These are phyloP conservation scores for Nomia melanderi DNA, from an alignment of 1,140 invertebrate genomes.

Conservation along the genomic window DNA sequence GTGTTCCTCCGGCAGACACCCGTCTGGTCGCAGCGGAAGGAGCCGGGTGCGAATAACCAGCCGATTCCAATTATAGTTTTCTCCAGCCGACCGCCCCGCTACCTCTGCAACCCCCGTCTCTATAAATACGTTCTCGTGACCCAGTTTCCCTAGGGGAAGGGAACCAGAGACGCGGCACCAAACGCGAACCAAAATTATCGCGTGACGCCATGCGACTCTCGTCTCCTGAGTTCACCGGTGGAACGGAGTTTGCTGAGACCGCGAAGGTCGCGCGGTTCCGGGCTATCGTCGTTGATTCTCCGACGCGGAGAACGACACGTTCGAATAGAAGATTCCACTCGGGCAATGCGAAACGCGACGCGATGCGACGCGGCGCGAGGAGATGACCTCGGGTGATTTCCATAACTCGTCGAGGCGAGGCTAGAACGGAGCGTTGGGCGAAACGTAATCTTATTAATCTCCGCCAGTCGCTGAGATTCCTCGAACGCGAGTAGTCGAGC, in stretches of 20 bases:
- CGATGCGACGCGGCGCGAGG: too few species aligned
- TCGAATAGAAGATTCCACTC: too few species aligned
- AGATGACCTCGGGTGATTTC: background rate
- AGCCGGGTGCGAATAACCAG: constrained; percentile 21
- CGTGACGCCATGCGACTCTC: constrained; percentile 22
- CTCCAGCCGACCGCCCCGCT: constrained; percentile 40
- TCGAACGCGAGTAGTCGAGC: too few species aligned
- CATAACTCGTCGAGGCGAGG: constrained; percentile 6
- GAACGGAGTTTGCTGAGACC: background rate
- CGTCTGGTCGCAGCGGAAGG: background rate
- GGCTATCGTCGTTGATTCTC: too few species aligned
- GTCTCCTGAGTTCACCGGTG: background rate
- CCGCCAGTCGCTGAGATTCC: too few species aligned
- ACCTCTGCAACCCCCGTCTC: constrained; percentile 43
- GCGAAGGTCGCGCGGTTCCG: constrained; percentile 20
- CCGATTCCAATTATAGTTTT: constrained; percentile 55
- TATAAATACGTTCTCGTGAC: constrained; percentile 59
- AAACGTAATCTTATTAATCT: too few species aligned
- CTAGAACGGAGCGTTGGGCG: background rate
- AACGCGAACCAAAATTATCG: constrained; percentile 59
- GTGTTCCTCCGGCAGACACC: too few species aligned
- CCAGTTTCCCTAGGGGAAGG: constrained; percentile 42
- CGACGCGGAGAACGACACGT: too few species aligned
- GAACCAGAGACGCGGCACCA: constrained; percentile 8
- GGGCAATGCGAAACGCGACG: too few species aligned